Percentiles rank a stretch among this genome's conserved stretches.
These are phyloP conservation scores for Acleris emargana DNA, from an alignment of 2,888 invertebrate genomes.

Conservation along the genomic window DNA sequence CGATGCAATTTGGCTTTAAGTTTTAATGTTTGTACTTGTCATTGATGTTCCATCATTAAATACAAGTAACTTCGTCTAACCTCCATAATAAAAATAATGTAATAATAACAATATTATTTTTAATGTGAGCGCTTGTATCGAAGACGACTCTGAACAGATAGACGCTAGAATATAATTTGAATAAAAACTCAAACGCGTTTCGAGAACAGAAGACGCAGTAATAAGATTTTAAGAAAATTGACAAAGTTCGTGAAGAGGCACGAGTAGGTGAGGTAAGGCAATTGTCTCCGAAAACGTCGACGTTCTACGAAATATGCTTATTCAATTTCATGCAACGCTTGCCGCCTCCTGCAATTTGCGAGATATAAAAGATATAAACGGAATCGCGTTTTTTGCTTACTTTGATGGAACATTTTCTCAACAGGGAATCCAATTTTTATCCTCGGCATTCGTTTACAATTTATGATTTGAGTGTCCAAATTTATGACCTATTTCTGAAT, in stretches of 20 bases:
- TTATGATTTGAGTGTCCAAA: constrained; percentile 64
- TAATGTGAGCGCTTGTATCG: no score
- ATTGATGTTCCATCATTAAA: no score
- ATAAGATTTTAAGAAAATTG: constrained; percentile 81
- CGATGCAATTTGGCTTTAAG: no score
- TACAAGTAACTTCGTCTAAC: no score
- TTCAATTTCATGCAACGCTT: constrained; percentile 85
- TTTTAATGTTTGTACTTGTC: no score
- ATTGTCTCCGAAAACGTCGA: constrained; percentile 83
- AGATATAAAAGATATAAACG: constrained; percentile 84
- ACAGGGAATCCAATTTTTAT: constrained; percentile 80
- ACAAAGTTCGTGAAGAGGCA: constrained; percentile 81
- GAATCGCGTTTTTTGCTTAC: constrained; percentile 84
- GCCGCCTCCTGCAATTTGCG: constrained; percentile 84
- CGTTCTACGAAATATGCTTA: constrained; percentile 84
- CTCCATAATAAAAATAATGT: no score
- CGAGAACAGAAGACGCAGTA: constrained; percentile 70
- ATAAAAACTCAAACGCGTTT: constrained; percentile 60
- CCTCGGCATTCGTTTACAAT: constrained; percentile 74
- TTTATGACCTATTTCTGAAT: constrained; percentile 56
- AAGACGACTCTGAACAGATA: constrained; percentile 6
- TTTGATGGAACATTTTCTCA: constrained; percentile 82
- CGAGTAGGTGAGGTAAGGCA: constrained; percentile 84
- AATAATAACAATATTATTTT: no score
- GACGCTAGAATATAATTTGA: constrained; percentile 46